A percentile compares a stretch with the other conserved stretches of the same genome.
phyloP scores from a whole-genome alignment of 2,113 vertebrate species.

The Spheniscus mendiculus region DNA sequence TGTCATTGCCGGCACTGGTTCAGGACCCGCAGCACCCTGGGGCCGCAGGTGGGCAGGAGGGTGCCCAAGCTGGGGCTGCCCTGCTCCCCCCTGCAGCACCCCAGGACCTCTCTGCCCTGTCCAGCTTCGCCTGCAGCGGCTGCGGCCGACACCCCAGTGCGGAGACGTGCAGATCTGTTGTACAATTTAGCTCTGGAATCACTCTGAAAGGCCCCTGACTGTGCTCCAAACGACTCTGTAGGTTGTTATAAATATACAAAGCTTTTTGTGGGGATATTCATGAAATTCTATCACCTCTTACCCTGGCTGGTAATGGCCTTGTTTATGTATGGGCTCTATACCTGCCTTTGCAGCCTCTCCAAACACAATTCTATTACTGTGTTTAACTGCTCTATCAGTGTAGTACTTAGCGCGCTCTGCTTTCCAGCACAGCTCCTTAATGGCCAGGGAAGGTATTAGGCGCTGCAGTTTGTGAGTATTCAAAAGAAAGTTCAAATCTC shows the following conservation, averaged over 20 bases:
- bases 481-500: constrained; percentile 48
- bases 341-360: constrained; percentile 54
- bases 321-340: constrained; percentile 60
- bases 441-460: constrained; percentile 41
- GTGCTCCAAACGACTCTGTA: constrained; percentile 30
- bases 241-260: constrained; percentile 61
- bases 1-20: not conserved
- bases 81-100: not conserved
- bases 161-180: not conserved
- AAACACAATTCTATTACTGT: constrained; percentile 47
- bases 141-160: rapidly evolving
- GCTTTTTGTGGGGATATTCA: constrained; percentile 59
- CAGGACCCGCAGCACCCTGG: not conserved
- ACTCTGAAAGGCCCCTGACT: constrained; percentile 11
- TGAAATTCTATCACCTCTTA: constrained; percentile 57
- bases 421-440: constrained; percentile 48
- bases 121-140: not conserved
- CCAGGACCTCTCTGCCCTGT: not conserved
- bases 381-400: constrained; percentile 58
- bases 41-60: not conserved
- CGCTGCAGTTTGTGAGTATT: not conserved
- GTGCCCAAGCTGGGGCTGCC: not conserved
- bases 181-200: not conserved
- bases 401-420: not conserved
- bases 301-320: constrained; percentile 57